Conservation (phyloP, 2,113 vertebrate species). For the Desmodus rotundus region DNA sequence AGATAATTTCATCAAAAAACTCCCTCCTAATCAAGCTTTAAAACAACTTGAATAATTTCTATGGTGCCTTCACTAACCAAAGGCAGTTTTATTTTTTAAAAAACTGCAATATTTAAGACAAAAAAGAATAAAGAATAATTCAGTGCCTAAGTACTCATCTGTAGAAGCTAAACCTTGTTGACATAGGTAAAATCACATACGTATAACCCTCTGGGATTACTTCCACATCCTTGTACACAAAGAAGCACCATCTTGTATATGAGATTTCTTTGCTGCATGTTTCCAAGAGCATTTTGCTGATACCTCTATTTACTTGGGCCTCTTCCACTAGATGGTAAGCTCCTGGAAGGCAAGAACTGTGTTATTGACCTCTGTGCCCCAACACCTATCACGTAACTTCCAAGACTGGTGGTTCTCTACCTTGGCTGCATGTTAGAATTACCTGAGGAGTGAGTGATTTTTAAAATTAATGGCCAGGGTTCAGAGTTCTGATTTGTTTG, state of each 20-base stretch:
- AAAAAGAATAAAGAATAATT: neutral
- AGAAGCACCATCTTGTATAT: neutral
- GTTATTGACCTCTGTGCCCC: neutral
- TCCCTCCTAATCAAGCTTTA: neutral
- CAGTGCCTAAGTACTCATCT: neutral
- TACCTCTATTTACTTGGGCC: neutral
- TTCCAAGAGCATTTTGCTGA: slow-evolving; percentile 22
- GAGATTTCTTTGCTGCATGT: neutral
- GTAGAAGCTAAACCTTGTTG: neutral
- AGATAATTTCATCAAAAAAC: slow-evolving; percentile 35
- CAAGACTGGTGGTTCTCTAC: neutral
- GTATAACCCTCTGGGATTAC: neutral
- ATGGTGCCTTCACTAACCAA: neutral
- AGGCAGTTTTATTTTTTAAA: neutral
- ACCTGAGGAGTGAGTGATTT: neutral
- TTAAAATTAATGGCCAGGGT: neutral
- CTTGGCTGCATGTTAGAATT: neutral
- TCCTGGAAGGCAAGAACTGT: neutral
- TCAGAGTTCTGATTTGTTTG: slow-evolving; percentile 5
- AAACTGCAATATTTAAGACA: slow-evolving; percentile 18
- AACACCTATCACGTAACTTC: neutral
- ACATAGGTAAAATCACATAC: neutral
- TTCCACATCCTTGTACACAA: neutral
- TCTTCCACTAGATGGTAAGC: neutral
- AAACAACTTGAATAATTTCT: slow-evolving; percentile 3